Evolutionary conservation across 2,797 vertebrate genomes (phyloP).

Genomic region (Rhinatrema bivittatum): DNA sequence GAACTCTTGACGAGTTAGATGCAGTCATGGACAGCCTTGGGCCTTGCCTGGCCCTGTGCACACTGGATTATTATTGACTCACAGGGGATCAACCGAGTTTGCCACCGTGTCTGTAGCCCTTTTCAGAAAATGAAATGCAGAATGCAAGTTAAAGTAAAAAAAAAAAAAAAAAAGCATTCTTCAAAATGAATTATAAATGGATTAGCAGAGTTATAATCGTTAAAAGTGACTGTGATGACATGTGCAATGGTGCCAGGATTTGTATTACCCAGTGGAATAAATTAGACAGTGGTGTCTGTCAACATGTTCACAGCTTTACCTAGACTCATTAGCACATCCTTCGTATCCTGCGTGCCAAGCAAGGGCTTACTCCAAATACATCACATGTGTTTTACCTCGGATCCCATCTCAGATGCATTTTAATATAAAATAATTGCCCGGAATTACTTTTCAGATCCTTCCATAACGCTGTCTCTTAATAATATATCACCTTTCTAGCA

Average conservation of each 20-base stretch:
- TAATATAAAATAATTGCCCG: constrained; percentile 29
- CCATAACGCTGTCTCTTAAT: constrained; percentile 40
- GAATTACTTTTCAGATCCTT: constrained; percentile 29
- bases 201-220: rapidly evolving
- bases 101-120: no score
- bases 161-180: no score
- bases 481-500: constrained; percentile 17
- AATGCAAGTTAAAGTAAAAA: no score
- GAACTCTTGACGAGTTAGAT: no score
- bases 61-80: no score
- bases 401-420: constrained; percentile 36
- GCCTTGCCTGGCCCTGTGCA: no score
- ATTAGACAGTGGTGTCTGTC: constrained; percentile 11
- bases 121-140: no score
- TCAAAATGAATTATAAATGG: background rate
- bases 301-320: constrained; percentile 27
- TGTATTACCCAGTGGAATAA: background rate
- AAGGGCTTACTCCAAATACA: background rate
- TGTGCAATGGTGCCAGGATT: rapidly evolving
- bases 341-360: background rate
- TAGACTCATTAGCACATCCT: constrained; percentile 45
- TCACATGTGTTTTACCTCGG: constrained; percentile 16
- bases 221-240: rapidly evolving
- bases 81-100: no score
- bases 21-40: no score